A percentile compares a stretch with the other conserved stretches of the same genome.
Conservation (phyloP, 2,888 invertebrate genomes). For the Diaperis boleti region DNA sequence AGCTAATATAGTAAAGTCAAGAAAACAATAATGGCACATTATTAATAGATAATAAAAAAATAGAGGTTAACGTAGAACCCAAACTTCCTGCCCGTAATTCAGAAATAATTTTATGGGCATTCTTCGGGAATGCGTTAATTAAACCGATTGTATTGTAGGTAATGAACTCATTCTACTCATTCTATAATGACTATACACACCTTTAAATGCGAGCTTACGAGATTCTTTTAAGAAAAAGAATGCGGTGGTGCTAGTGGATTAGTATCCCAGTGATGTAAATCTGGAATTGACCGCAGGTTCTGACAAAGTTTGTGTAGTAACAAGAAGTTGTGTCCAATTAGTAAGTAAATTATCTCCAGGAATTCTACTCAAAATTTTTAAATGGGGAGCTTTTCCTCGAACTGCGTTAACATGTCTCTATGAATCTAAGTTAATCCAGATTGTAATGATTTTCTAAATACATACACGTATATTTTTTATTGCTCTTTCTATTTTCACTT, state of each 20-base stretch:
- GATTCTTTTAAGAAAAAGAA: background rate
- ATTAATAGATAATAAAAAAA: too few species aligned
- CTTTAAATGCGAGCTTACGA: background rate
- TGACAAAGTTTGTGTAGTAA: slow-evolving; percentile 13
- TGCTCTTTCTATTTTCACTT: background rate
- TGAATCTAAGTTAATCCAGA: background rate
- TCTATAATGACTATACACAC: background rate
- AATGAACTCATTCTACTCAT: too few species aligned
- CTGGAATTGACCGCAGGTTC: slow-evolving; percentile 19
- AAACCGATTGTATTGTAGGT: background rate
- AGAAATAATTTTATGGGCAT: background rate
- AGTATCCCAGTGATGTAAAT: slow-evolving; percentile 20
- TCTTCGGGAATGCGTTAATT: background rate
- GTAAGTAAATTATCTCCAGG: slow-evolving; percentile 19
- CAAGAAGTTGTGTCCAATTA: slow-evolving; percentile 25
- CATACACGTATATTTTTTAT: background rate
- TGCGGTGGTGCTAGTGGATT: slow-evolving; percentile 6
- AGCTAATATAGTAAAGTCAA: too few species aligned
- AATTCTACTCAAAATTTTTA: too few species aligned
- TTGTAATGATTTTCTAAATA: background rate
- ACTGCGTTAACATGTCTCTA: too few species aligned
- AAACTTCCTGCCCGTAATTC: too few species aligned
- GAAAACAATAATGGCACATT: too few species aligned
- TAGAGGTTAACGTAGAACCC: too few species aligned
- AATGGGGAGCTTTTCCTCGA: background rate